A percentile compares a stretch with the other conserved stretches of the same genome.
These are phyloP conservation scores for Gallinago stenura DNA, from an alignment of 2,797 vertebrate species.

Conservation along the genomic window DNA sequence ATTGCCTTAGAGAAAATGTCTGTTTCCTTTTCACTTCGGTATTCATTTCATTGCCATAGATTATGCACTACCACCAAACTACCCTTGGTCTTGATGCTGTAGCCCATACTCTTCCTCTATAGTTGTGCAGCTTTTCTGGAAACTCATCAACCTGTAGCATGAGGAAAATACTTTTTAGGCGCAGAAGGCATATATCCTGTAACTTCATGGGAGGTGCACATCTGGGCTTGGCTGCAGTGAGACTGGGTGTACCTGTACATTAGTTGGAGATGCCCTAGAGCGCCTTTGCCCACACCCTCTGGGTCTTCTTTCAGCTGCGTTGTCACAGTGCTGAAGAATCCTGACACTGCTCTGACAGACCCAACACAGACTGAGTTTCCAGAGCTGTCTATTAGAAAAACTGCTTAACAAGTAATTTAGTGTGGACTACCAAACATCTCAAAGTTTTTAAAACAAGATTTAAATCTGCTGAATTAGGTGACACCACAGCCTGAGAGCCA, in stretches of 20 bases:
- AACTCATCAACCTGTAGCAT: not conserved
- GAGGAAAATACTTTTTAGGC: not conserved
- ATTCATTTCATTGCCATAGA: not conserved
- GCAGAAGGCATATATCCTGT: rapidly evolving
- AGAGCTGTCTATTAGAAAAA: not conserved
- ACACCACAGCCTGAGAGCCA: not conserved
- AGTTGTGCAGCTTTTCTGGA: not conserved
- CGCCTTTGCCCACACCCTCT: not conserved
- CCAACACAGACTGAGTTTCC: not conserved
- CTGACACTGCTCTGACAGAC: not conserved
- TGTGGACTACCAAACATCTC: not conserved
- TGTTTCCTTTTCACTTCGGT: not conserved
- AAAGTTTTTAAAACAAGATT: not conserved
- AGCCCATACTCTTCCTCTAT: not conserved
- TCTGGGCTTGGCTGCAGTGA: not conserved
- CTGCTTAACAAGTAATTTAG: not conserved
- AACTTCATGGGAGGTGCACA: rapidly evolving
- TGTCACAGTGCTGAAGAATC: not conserved
- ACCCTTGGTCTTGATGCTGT: not conserved
- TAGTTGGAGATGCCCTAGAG: not conserved
- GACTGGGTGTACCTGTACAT: rapidly evolving
- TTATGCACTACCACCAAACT: not conserved
- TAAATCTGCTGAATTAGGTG: constrained; percentile 12
- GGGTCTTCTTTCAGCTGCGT: not conserved
- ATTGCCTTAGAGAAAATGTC: not conserved